Evolutionary conservation across 2,888 invertebrate species (phyloP), one percentile per base, ranked within the genome.

Genomic region (Drosophila quinaria): DNA sequence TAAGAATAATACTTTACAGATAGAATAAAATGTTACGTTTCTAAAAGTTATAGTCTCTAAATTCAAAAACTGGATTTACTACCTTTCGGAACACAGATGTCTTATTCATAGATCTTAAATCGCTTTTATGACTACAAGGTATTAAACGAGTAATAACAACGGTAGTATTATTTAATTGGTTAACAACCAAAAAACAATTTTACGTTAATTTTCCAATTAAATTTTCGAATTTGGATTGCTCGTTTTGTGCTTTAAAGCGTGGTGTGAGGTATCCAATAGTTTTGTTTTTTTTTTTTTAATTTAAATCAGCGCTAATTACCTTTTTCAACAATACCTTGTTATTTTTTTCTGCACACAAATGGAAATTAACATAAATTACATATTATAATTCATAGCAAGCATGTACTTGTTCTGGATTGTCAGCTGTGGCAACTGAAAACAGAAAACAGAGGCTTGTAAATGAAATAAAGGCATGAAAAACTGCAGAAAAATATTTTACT

Each of bases 251-350:
- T 44, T 55, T 55, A 35, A 55, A 55, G 2, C 33, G 15, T 33
- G 3, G 9, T 31, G 13, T n/a, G 31, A 17, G 10, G 22, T 19
- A 33, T 0, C 15, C n/a, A 19, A 41, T 25, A 31, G 13, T 42
- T 50, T 9, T 61, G 55, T 8, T 61, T 75, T 64, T 9, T 61
- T 58, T 8, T 61, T 75, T 64, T 60, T 50, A 51, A 50, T 59
- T 56, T 25, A 77, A 73, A 69, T 66, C 66, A 35, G 11, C 60
- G 78, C 84, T 87, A 84, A 87, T 81, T 81, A 85, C 85, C 60
- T 66, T 64, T 64, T 49, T 29, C 47, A 60, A 56, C 58, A 49
- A 59, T 47, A 55, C 47, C 46, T 58, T 58, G 47, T 22, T 33
- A 10, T 9, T 8, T 3, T n/a, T 59, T 55, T 65, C 47, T 47